A percentile compares a stretch with the other conserved stretches of the same genome.
Conservation (phyloP, 2,888 invertebrate species). For the Physocephala rufipes region DNA sequence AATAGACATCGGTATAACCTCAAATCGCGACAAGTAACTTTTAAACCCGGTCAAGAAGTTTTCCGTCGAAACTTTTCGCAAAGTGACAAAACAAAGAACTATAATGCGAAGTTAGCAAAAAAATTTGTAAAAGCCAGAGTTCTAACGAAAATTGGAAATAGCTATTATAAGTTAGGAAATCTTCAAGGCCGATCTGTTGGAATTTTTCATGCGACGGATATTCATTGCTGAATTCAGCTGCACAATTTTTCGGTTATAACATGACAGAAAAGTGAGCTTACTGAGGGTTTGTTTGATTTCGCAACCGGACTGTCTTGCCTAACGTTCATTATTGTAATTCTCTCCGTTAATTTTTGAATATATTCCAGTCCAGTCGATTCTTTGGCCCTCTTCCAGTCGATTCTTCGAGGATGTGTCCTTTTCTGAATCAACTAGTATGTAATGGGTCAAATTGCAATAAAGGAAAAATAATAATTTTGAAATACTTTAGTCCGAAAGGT, state of each 20-base stretch:
- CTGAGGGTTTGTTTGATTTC: too few species aligned
- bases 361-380: too few species aligned
- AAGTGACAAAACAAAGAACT: constrained; percentile 5
- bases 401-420: background rate
- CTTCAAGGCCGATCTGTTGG: constrained; percentile 20
- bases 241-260: background rate
- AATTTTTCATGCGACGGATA: constrained; percentile 28
- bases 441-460: constrained; percentile 8
- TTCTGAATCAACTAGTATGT: constrained; percentile 14
- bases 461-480: background rate
- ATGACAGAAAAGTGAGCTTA: too few species aligned
- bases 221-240: background rate
- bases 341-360: too few species aligned
- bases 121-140: constrained; percentile 28
- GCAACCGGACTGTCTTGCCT: too few species aligned
- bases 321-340: too few species aligned
- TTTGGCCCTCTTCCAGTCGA: constrained; percentile 11
- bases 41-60: constrained; percentile 5
- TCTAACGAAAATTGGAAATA: constrained; percentile 20
- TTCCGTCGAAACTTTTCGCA: constrained; percentile 18
- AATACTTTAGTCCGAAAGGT: too few species aligned
- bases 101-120: constrained; percentile 24
- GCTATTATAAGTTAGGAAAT: constrained; percentile 28
- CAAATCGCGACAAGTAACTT: background rate
- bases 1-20: constrained; percentile 10